phyloP scores from a whole-genome alignment of 2,113 vertebrate genomes.

The Gnathonemus echidnorhynchus region DNA sequence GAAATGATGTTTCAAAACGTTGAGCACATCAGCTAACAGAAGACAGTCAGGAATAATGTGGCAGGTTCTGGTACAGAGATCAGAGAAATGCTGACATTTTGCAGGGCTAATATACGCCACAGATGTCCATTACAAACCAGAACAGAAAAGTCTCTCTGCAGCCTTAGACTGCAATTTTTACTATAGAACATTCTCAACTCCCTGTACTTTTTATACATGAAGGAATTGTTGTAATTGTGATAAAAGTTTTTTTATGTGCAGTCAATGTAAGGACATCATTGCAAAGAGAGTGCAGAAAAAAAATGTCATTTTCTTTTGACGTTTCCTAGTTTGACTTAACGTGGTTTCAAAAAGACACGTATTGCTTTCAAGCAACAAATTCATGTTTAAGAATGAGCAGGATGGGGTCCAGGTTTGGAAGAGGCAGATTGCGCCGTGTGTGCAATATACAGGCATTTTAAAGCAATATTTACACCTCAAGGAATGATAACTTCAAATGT shows the following conservation, averaged over 20 bases:
- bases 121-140: neutral
- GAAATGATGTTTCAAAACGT: neutral
- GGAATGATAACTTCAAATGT: neutral
- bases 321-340: neutral
- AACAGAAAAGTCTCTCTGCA: neutral
- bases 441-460: neutral
- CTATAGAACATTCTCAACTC: neutral
- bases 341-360: neutral
- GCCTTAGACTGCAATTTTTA: neutral
- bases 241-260: neutral
- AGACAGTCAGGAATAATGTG: neutral
- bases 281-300: neutral
- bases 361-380: neutral
- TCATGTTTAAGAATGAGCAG: neutral
- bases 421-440: neutral
- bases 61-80: neutral
- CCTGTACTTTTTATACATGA: neutral
- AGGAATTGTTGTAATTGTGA: neutral
- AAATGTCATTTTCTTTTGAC: neutral
- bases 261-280: neutral
- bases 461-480: neutral
- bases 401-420: neutral
- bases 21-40: neutral
- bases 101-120: neutral
- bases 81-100: conserved; percentile 3